These are phyloP conservation scores for Eilema caniola DNA, from an alignment of 2,888 invertebrate species.

Conservation along the genomic window DNA sequence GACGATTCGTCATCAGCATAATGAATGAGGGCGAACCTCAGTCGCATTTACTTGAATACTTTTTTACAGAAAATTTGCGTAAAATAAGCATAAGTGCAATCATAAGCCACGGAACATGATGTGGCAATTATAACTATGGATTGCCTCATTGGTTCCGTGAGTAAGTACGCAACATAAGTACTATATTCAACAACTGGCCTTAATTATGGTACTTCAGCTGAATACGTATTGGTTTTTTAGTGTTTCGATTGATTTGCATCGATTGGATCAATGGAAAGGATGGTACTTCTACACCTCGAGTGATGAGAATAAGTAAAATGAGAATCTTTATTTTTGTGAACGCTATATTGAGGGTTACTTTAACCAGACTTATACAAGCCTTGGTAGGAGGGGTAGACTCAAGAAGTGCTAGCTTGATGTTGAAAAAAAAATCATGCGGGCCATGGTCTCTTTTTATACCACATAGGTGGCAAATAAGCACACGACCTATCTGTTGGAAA, in stretches of 20 bases:
- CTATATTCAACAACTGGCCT: not conserved
- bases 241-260: not conserved
- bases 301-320: not conserved
- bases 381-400: too few species aligned
- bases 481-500: too few species aligned
- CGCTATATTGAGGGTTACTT: too few species aligned
- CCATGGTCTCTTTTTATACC: too few species aligned
- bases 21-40: too few species aligned
- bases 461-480: too few species aligned
- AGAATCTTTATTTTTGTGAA: not conserved
- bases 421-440: too few species aligned
- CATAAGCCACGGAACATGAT: not conserved
- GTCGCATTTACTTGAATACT: too few species aligned
- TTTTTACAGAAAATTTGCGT: not conserved
- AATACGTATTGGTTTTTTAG: not conserved
- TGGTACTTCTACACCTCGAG: not conserved
- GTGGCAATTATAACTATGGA: slow-evolving; percentile 1
- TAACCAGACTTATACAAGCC: too few species aligned
- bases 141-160: slow-evolving; percentile 3
- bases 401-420: too few species aligned
- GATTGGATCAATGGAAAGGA: not conserved
- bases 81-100: not conserved
- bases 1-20: too few species aligned
- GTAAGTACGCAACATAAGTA: not conserved
- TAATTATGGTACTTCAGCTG: not conserved